These are phyloP conservation scores for Buceros bicornis DNA, from an alignment of 2,797 vertebrate species.

Conservation along the genomic window DNA sequence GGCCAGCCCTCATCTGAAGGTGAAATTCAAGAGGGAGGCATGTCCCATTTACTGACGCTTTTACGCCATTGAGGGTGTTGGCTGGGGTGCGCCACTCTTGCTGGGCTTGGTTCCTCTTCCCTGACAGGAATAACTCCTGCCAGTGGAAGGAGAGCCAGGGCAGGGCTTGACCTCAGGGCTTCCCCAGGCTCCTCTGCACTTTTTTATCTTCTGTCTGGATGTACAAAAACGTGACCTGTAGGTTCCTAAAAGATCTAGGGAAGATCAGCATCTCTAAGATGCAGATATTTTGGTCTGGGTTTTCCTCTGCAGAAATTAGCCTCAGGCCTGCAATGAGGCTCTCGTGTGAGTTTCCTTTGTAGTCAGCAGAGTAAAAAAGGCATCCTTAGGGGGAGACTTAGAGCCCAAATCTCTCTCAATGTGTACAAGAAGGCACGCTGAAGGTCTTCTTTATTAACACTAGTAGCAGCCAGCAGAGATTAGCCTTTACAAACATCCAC, in stretches of 20 bases:
- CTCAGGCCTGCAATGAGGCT: neutral
- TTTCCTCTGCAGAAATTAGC: neutral
- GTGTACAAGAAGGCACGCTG: neutral
- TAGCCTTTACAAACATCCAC: neutral
- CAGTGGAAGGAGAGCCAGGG: neutral
- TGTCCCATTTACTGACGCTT: neutral
- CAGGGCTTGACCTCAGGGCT: neutral
- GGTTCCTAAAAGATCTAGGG: neutral
- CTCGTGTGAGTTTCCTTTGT: fast-evolving
- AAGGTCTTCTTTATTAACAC: neutral
- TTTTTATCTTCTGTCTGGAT: neutral
- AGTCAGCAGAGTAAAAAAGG: neutral
- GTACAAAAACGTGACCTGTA: neutral
- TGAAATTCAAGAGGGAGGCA: neutral
- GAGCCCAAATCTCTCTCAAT: neutral
- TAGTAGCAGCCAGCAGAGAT: neutral
- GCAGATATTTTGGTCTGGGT: neutral
- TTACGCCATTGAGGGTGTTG: neutral
- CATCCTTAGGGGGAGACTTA: neutral
- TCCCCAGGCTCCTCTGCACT: neutral
- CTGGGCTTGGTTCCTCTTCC: neutral
- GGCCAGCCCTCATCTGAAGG: neutral
- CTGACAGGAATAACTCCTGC: neutral
- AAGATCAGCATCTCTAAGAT: neutral
- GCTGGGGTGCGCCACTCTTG: neutral